A percentile compares a stretch with the other conserved stretches of the same genome.
Evolutionary conservation across 1,140 invertebrate genomes (phyloP).

Genomic region (Elysia chlorotica): DNA sequence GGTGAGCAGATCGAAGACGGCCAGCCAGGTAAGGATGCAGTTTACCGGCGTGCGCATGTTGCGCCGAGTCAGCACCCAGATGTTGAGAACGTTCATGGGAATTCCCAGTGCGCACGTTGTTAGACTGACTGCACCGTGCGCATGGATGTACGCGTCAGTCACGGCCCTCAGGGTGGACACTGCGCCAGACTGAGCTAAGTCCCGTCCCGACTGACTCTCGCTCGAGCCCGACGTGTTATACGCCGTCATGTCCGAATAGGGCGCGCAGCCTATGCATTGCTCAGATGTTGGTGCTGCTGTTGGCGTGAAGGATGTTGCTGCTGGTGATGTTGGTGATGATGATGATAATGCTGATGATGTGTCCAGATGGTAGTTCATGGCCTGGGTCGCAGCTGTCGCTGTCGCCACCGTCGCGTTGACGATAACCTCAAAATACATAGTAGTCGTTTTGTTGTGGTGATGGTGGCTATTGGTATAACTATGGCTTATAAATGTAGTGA

Average conservation of each 20-base stretch:
- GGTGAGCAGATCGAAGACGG: constrained; percentile 82
- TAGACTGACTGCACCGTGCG: constrained; percentile 75
- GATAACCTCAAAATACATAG: no score
- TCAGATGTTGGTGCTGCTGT: neutral
- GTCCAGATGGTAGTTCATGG: no score
- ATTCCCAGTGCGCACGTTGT: constrained; percentile 85
- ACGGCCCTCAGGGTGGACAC: constrained; percentile 33
- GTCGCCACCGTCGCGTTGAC: no score
- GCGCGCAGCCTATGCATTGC: neutral
- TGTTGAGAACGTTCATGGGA: constrained; percentile 87
- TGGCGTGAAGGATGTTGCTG: neutral
- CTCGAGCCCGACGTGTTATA: neutral
- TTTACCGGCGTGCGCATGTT: constrained; percentile 86
- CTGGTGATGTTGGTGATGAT: neutral
- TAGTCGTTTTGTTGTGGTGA: no score
- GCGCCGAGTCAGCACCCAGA: constrained; percentile 83
- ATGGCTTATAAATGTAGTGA: no score
- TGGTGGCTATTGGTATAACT: no score
- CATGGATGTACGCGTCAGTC: constrained; percentile 50
- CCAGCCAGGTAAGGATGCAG: constrained; percentile 80
- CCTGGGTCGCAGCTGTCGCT: no score
- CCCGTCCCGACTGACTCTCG: neutral
- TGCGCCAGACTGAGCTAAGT: neutral
- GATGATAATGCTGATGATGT: neutral
- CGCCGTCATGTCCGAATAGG: neutral